phyloP scores from a whole-genome alignment of 2,888 invertebrate genomes.

The Gymnosoma rotundatum region DNA sequence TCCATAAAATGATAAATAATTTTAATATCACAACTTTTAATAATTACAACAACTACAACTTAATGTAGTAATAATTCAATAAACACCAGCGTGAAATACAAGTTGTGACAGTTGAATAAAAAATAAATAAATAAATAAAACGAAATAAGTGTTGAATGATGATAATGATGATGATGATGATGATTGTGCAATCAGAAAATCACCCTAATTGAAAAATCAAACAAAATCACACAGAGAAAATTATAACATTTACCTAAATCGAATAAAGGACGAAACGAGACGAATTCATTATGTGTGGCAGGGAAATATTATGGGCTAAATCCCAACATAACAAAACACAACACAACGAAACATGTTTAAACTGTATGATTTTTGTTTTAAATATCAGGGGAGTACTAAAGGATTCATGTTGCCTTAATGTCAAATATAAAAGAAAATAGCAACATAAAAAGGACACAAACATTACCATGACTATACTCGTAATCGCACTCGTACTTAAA shows the following conservation, averaged over 20 bases:
- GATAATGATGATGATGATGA: too few species aligned
- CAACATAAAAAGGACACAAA: slow-evolving; percentile 45
- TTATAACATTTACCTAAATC: slow-evolving; percentile 54
- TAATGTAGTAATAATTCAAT: slow-evolving; percentile 41
- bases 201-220: slow-evolving; percentile 78
- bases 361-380: slow-evolving; percentile 64
- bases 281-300: slow-evolving; percentile 47
- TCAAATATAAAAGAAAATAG: slow-evolving; percentile 34
- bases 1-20: slow-evolving; percentile 8
- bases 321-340: slow-evolving; percentile 9
- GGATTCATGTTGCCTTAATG: slow-evolving; percentile 73
- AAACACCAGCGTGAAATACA: slow-evolving; percentile 65
- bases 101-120: slow-evolving; percentile 66
- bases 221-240: slow-evolving; percentile 73
- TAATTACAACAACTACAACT: slow-evolving; percentile 11
- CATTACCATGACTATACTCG: slow-evolving; percentile 47
- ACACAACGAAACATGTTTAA: slow-evolving; percentile 11
- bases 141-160: slow-evolving; percentile 39
- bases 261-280: slow-evolving; percentile 38
- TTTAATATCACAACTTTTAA: slow-evolving; percentile 1
- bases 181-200: slow-evolving; percentile 71
- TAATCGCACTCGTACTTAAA: not conserved
- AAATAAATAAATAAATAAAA: slow-evolving; percentile 2
- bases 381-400: slow-evolving; percentile 79
- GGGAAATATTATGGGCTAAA: slow-evolving; percentile 25